Percentiles rank a stretch among this genome's conserved stretches.
Evolutionary conservation across 2,888 invertebrate genomes (phyloP).

Genomic region (Melinopterus prodromus): DNA sequence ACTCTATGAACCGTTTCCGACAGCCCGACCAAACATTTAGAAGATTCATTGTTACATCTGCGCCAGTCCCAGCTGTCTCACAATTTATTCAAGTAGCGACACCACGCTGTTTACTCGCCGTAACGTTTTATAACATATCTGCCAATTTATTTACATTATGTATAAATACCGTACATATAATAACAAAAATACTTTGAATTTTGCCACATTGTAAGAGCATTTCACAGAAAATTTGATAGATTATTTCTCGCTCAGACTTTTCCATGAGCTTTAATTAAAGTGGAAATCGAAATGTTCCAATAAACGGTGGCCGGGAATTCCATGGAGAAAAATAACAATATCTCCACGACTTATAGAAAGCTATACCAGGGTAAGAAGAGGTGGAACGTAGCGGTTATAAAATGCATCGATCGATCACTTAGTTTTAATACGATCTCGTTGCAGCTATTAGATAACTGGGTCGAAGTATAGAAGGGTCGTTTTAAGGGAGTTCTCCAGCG

Average conservation of each 20-base stretch:
- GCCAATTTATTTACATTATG: not conserved
- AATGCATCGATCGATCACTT: not conserved
- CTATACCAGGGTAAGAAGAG: not conserved
- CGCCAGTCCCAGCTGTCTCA: not conserved
- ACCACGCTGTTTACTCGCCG: not conserved
- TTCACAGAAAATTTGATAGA: not conserved
- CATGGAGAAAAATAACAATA: not conserved
- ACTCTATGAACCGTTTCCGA: not conserved
- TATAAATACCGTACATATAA: too few relatives aligned
- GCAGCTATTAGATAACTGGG: not conserved
- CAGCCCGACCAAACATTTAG: not conserved
- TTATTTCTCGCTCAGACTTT: not conserved
- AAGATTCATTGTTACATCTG: not conserved
- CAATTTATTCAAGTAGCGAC: not conserved
- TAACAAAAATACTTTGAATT: too few relatives aligned
- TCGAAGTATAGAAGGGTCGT: not conserved
- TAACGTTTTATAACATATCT: not conserved
- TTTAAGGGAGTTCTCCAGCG: not conserved
- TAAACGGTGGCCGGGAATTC: not conserved
- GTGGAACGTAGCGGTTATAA: not conserved
- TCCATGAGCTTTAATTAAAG: not conserved
- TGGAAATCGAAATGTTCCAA: not conserved
- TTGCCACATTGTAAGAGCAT: not conserved
- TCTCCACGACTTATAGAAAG: not conserved
- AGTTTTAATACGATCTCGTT: not conserved